Evolutionary conservation across 2,113 vertebrate genomes (phyloP), one percentile per base, ranked within the genome.

Genomic region (Cairina moschata): DNA sequence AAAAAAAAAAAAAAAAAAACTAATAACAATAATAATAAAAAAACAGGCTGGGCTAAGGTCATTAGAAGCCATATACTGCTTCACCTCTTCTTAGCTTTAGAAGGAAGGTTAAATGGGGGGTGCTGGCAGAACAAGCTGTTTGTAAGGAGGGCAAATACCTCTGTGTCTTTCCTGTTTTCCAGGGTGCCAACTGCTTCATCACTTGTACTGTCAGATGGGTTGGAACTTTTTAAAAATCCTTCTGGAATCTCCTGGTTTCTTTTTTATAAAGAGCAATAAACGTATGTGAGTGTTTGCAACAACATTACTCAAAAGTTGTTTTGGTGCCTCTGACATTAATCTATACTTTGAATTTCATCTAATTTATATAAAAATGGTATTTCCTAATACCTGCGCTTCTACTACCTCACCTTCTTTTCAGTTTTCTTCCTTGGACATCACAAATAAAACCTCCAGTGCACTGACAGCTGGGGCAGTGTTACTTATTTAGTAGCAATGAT

Each of bases 121-220:
- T 36, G 81, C 83, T 91, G 86, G 46, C 91, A 86, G 86, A 77
- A 91, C 83, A 88, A 86, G 60, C 23, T 94, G 83, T 58, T 92
- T 90, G n/a, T 3, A 58, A 71, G 55, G 55, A 88, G 73, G 76
- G 68, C 31, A 93, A 68, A 86, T 40, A 71, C 31, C 83, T 81
- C 55, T 2, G 0, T 2, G 0, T 74, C 88, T 84, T 67, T 63
- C 22, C 31, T 34, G 0, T 52, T 78, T 81, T 86, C 69, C 74
- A 50, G 86, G 17, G 56, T 82, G 73, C 62, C 86, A 86, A 56
- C 56, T 84, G 77, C 69, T 84, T 65, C 23, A 4, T 68, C 46
- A 34, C 66, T 90, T n/a, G 17, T 40, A 42, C 77, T 58, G 42
- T 68, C 60, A 93, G 72, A 75, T 22, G 4, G 56, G 38, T 95